Evolutionary conservation across 2,888 invertebrate genomes (phyloP).

Genomic region (Athetis lepigone): DNA sequence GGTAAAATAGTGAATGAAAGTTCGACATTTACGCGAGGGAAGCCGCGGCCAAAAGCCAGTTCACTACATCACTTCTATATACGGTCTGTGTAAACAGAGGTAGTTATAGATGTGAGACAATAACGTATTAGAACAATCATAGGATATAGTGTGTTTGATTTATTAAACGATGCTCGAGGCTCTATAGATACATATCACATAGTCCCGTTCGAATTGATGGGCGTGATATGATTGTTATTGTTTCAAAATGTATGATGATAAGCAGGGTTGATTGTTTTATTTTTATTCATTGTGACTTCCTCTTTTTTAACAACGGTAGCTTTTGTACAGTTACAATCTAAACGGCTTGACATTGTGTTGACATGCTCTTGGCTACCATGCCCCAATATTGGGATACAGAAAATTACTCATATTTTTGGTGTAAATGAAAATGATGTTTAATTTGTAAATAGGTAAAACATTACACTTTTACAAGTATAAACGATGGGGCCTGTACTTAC

Average conservation of each 20-base stretch:
- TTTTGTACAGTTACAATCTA: neutral
- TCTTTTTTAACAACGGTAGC: neutral
- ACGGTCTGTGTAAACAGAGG: conserved; percentile 80
- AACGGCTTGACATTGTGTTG: neutral
- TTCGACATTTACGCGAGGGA: no score
- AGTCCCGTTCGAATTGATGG: conserved; percentile 69
- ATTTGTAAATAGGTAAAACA: no score
- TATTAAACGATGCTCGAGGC: conserved; percentile 80
- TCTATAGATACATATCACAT: conserved; percentile 66
- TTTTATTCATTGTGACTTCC: conserved; percentile 7
- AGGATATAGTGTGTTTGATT: conserved; percentile 85
- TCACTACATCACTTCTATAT: conserved; percentile 71
- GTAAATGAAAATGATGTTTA: no score
- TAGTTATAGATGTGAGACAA: conserved; percentile 85
- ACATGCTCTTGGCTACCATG: neutral
- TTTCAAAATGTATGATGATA: conserved; percentile 60
- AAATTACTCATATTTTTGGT: no score
- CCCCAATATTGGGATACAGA: no score
- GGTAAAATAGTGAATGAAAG: no score
- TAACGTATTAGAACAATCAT: conserved; percentile 85
- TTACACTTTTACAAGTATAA: no score
- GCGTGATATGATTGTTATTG: conserved; percentile 73
- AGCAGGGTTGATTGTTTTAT: conserved; percentile 44
- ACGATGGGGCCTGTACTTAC: no score
- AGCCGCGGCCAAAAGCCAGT: no score